These are phyloP conservation scores for Tyrannus savana DNA, from an alignment of 2,113 vertebrate species.

Conservation along the genomic window DNA sequence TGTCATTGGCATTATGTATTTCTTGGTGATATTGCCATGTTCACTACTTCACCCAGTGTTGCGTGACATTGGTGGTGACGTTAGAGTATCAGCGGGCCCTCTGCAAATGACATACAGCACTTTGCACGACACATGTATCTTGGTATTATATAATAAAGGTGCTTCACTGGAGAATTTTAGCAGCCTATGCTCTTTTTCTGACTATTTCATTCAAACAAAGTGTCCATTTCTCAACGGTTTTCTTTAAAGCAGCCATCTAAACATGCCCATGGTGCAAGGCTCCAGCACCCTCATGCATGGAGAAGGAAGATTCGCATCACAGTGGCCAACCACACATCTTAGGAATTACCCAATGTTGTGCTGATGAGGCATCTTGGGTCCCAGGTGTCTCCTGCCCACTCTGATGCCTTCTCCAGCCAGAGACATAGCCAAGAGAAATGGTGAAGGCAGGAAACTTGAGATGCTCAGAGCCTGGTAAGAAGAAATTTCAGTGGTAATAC, in stretches of 20 bases:
- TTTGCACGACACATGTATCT: not conserved
- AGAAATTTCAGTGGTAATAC: not conserved
- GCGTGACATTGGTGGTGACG: conserved; percentile 57
- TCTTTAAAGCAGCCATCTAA: not conserved
- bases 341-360: not conserved
- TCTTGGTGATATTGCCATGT: conserved; percentile 28
- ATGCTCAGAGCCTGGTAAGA: not conserved
- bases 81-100: not conserved
- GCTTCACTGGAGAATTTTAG: not conserved
- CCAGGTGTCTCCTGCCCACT: not conserved
- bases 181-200: not conserved
- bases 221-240: not conserved
- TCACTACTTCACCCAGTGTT: conserved; percentile 17
- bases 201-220: not conserved
- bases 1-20: conserved; percentile 68
- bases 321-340: not conserved
- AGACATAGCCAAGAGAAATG: not conserved
- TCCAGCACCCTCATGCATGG: not conserved
- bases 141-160: conserved; percentile 32
- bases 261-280: not conserved
- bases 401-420: not conserved
- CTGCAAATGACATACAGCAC: conserved; percentile 20
- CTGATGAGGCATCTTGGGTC: not conserved
- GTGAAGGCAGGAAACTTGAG: not conserved
- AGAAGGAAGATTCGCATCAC: not conserved